Evolutionary conservation across 2,888 invertebrate species (phyloP).

Genomic region (Andrena hattorfiana): DNA sequence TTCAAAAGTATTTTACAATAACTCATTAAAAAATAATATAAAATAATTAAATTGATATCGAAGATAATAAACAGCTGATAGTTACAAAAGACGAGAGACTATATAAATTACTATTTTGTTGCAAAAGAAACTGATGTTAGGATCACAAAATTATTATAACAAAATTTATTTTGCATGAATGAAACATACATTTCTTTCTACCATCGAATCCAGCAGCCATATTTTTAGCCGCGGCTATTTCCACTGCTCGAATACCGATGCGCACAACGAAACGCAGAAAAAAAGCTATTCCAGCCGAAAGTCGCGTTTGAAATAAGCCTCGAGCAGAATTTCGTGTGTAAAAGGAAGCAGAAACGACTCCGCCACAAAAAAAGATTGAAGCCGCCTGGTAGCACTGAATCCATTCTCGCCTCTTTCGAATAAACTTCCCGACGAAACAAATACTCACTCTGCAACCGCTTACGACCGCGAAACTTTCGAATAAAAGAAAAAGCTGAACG

Average conservation of each 20-base stretch:
- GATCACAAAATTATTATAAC: neutral
- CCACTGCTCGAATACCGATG: neutral
- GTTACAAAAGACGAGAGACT: neutral
- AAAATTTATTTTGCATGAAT: neutral
- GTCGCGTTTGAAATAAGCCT: neutral
- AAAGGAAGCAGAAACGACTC: neutral
- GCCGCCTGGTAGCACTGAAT: neutral
- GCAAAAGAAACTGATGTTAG: neutral
- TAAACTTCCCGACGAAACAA: neutral
- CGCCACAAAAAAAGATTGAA: neutral
- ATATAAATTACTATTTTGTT: neutral
- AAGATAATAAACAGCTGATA: neutral
- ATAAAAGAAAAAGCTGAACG: neutral
- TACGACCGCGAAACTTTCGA: neutral
- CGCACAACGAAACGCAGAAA: neutral
- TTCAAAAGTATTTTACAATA: neutral
- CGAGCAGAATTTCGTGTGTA: neutral
- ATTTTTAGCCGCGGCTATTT: conserved; percentile 9
- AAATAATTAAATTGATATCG: neutral
- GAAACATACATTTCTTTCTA: conserved; percentile 5
- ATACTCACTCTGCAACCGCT: neutral
- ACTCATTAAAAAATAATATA: neutral
- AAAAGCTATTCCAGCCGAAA: neutral
- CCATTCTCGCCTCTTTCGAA: neutral
- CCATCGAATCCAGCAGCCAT: neutral